Conservation (phyloP, 2,888 invertebrate species). For the Hyles lineata region DNA sequence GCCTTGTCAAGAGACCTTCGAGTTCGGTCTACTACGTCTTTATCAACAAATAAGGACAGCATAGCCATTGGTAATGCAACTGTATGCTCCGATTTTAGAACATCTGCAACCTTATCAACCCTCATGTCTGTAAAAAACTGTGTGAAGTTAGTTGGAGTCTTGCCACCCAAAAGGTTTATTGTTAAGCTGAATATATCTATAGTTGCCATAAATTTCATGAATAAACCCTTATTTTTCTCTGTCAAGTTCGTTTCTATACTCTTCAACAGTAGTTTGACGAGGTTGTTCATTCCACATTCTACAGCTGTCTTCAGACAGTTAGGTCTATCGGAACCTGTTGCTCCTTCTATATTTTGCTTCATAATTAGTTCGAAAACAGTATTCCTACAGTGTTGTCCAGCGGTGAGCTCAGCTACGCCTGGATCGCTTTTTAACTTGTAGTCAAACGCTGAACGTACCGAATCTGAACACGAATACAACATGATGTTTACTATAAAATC, state of each 20-base stretch:
- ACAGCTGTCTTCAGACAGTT: slow-evolving; percentile 25
- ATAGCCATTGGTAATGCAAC: not conserved
- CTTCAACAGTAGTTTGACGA: slow-evolving; percentile 25
- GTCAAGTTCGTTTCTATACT: slow-evolving; percentile 21
- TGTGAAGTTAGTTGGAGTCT: not conserved
- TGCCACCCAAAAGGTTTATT: not conserved
- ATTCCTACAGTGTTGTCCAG: slow-evolving; percentile 40
- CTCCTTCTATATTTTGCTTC: slow-evolving; percentile 39
- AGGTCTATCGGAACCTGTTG: not conserved
- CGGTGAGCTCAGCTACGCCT: slow-evolving; percentile 38
- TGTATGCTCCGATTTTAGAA: not conserved
- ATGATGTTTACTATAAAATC: slow-evolving; percentile 48
- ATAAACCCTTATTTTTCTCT: slow-evolving; percentile 5
- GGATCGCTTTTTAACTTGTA: slow-evolving; percentile 53
- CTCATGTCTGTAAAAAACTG: slow-evolving; percentile 13
- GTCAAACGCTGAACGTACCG: slow-evolving; percentile 50
- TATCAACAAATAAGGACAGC: not conserved
- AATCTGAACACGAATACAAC: slow-evolving; percentile 42
- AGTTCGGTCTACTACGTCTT: not conserved
- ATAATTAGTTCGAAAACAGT: slow-evolving; percentile 50
- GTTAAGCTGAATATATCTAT: not conserved
- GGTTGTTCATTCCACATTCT: slow-evolving; percentile 26
- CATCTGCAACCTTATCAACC: not conserved
- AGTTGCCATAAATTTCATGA: not conserved
- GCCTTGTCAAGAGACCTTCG: no score